Evolutionary conservation across 1,140 invertebrate genomes (phyloP), one percentile per base, ranked within the genome.

Genomic region (Pogonus chalceus): DNA sequence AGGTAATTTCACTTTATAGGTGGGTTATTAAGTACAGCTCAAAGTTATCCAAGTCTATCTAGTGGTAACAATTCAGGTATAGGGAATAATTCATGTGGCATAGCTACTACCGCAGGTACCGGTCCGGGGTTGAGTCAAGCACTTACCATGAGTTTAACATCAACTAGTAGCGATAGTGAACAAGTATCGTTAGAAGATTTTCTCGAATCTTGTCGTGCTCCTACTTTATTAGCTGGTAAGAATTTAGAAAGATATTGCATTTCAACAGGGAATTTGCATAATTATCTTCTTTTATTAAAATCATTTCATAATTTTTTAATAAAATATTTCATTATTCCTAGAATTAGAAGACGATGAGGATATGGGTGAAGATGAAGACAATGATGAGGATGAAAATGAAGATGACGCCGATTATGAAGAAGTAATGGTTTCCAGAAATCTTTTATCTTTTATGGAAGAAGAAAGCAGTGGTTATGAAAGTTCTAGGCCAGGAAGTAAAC

Each of bases 271-370:
- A n/a, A n/a, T n/a, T n/a, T n/a, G n/a, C n/a, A n/a, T n/a, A n/a
- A n/a, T n/a, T n/a, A n/a, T n/a, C n/a, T n/a, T n/a, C n/a, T n/a
- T n/a, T n/a, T n/a, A n/a, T n/a, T n/a, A n/a, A n/a, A n/a, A n/a
- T n/a, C n/a, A n/a, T n/a, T n/a, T n/a, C n/a, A n/a, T n/a, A n/a
- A n/a, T n/a, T n/a, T n/a, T n/a, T n/a, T n/a, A n/a, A n/a, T n/a
- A n/a, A n/a, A n/a, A n/a, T n/a, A n/a, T n/a, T n/a, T n/a, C n/a
- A n/a, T n/a, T n/a, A n/a, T n/a, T n/a, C n/a, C n/a, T 12, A 43
- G 93, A 96, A 67, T 72, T 96, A 48, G 93, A 96, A 61, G 95
- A 96, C 71, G 90, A 94, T 60, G 92, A 95, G 60, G 84, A 81
- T 53, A 80, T 92, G 59, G 84, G 85, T 23, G 92, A 96, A 56